phyloP scores from a whole-genome alignment of 2,888 invertebrate species.

The Mesoligia furuncula region DNA sequence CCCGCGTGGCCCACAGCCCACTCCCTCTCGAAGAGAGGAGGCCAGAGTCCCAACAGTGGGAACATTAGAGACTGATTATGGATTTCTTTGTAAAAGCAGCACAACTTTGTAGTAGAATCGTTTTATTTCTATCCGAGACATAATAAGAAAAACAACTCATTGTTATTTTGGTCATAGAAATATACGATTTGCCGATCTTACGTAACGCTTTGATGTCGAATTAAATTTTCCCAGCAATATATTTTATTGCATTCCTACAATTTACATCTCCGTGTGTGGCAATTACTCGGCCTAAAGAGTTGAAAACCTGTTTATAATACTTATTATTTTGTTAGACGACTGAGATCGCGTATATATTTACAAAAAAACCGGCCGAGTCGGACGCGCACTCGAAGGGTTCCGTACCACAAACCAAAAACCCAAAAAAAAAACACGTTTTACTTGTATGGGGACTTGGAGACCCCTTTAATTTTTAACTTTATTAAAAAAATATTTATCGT shows the following conservation, averaged over 20 bases:
- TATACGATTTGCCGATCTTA: constrained; percentile 26
- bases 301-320: constrained; percentile 51
- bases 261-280: constrained; percentile 57
- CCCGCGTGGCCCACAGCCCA: no score
- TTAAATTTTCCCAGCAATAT: constrained; percentile 30
- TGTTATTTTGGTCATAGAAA: constrained; percentile 44
- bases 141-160: constrained; percentile 26
- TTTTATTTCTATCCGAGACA: background rate
- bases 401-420: background rate
- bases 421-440: background rate
- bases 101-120: background rate
- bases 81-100: background rate
- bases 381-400: background rate
- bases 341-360: constrained; percentile 45
- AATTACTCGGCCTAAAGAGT: constrained; percentile 28
- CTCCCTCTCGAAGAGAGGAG: no score
- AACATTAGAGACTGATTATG: background rate
- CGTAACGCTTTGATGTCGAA: constrained; percentile 16
- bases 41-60: no score
- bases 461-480: background rate
- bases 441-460: background rate
- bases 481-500: background rate
- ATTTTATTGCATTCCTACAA: constrained; percentile 46
- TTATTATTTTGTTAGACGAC: constrained; percentile 36
- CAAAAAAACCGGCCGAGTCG: constrained; percentile 6